Evolutionary conservation across 2,888 invertebrate genomes (phyloP), one percentile per base, ranked within the genome.

Genomic region (Cryptus viduatorius): DNA sequence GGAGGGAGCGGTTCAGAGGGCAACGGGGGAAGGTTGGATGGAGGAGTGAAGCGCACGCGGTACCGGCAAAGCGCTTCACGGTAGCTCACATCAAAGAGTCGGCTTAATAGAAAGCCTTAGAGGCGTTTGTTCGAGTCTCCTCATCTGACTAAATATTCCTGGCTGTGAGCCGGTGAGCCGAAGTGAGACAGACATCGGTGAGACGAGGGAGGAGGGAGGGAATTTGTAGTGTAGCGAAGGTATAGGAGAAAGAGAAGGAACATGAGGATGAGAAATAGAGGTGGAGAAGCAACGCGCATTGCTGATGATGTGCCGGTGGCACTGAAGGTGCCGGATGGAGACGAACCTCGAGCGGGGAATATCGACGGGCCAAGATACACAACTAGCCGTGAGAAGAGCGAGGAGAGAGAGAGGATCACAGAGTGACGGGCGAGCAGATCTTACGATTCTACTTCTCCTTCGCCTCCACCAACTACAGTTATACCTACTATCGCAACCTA

Each of bases 41-140:
- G 79, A 75, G 65, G 78, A 59, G 79, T 42, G 76, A 79, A 82
- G 87, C 76, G 76, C 67, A 83, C 86, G 83, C 88, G 88, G 90
- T 89, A 89, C 90, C 88, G 46, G 79, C 79, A 91, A 91, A 93
- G 91, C 92, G 90, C 88, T 89, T 89, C 90, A 89, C 91, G 91
- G 91, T 91, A 93, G 91, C 91, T 91, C 90, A 93, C 93, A 93
- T 93, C 93, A 93, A 93, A 93, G 93, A 93, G 92, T 92, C 93
- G 90, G 91, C 94, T 96, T 92, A 95, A 95, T 95, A 94, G 94
- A 94, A 94, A 94, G 94, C 95, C 95, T 95, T 94, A 94, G 93
- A 95, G 95, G 94, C 94, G 94, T 95, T 95, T 95, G 94, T 95
- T 95, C 94, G 94, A 94, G 94, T 93, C 92, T 94, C 88, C 95